phyloP scores from a whole-genome alignment of 2,797 vertebrate genomes.

The Hoplostethus atlanticus region DNA sequence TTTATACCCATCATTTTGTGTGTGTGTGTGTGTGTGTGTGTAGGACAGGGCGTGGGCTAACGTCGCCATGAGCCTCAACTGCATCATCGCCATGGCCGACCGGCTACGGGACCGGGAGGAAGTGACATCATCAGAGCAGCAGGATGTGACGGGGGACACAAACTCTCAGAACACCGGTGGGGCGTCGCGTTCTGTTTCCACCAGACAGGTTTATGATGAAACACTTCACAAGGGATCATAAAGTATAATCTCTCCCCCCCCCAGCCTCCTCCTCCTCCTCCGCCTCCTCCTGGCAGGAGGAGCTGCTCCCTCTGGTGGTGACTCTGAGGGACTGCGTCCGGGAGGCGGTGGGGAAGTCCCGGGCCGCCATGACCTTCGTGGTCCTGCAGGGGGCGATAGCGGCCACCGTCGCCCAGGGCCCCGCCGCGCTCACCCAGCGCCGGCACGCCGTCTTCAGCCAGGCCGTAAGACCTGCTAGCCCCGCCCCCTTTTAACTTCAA shows the following conservation, averaged over 20 bases:
- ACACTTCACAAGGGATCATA: neutral
- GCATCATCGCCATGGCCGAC: constrained; percentile 91
- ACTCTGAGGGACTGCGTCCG: constrained; percentile 91
- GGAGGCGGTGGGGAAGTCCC: constrained; percentile 89
- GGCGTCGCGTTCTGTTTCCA: neutral
- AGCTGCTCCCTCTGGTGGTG: constrained; percentile 91
- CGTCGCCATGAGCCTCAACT: constrained; percentile 92
- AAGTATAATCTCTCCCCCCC: neutral
- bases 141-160: constrained; percentile 67
- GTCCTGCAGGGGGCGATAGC: constrained; percentile 90
- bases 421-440: constrained; percentile 87
- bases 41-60: constrained; percentile 94
- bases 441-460: constrained; percentile 95
- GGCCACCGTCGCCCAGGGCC: constrained; percentile 84
- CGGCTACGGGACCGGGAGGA: constrained; percentile 86
- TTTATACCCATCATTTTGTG: no score
- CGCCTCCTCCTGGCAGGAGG: constrained; percentile 89
- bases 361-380: constrained; percentile 91
- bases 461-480: constrained; percentile 59
- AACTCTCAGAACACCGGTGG: constrained; percentile 79
- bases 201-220: no score
- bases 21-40: constrained; percentile 73
- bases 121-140: constrained; percentile 44
- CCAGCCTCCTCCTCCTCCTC: constrained; percentile 23
- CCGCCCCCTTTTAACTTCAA: no score